phyloP scores from a whole-genome alignment of 1,140 invertebrate species.

The Holotrichia oblita region DNA sequence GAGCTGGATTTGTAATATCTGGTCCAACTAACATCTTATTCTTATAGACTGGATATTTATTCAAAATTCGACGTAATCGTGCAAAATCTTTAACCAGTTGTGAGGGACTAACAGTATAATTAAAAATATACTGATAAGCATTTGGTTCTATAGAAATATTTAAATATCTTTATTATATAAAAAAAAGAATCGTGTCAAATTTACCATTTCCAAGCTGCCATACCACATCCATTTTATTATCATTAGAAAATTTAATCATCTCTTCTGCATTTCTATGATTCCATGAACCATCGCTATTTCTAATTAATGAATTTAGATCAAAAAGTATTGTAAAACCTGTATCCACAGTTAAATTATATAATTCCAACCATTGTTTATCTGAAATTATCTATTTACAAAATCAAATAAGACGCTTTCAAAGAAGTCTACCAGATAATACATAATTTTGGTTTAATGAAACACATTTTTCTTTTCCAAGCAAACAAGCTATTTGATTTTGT shows the following conservation, averaged over 20 bases:
- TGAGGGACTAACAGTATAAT: constrained; percentile 64
- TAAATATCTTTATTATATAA: too few species aligned
- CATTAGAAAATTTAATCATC: constrained; percentile 69
- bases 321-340: constrained; percentile 70
- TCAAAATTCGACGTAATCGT: constrained; percentile 66
- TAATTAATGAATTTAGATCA: constrained; percentile 74
- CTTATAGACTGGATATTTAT: constrained; percentile 64
- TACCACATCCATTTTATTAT: constrained; percentile 65
- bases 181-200: too few species aligned
- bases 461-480: background rate
- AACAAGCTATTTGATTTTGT: background rate
- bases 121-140: constrained; percentile 71
- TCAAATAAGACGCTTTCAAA: background rate
- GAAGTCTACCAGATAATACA: constrained; percentile 59
- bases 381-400: constrained; percentile 15
- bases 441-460: constrained; percentile 61
- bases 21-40: constrained; percentile 72
- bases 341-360: constrained; percentile 68
- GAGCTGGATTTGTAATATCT: constrained; percentile 69
- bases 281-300: constrained; percentile 70
- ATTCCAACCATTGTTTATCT: constrained; percentile 63
- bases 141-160: constrained; percentile 68
- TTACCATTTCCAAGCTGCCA: constrained; percentile 78
- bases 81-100: constrained; percentile 72
- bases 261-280: constrained; percentile 70